A percentile compares a stretch with the other conserved stretches of the same genome.
Conservation (phyloP, 2,797 vertebrate species). For the Momotus momota region DNA sequence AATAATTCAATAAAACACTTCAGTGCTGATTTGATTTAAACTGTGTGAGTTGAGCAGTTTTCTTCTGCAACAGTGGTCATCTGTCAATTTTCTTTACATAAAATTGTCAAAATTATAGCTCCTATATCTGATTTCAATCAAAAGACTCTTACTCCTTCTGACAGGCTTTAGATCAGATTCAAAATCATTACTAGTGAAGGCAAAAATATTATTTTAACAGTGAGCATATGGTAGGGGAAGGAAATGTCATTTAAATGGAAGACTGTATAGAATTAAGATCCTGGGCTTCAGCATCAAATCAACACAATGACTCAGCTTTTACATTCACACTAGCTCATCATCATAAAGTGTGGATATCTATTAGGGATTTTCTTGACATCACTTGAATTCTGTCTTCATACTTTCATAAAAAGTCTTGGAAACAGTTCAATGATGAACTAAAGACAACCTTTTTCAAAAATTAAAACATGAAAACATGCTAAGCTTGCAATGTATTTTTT, state of each 20-base stretch:
- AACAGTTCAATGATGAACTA: neutral
- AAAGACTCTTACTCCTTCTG: neutral
- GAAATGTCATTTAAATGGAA: neutral
- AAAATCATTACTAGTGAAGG: neutral
- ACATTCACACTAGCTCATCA: fast-evolving
- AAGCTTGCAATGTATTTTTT: neutral
- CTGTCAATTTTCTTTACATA: neutral
- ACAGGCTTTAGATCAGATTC: neutral
- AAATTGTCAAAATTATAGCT: neutral
- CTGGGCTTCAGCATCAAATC: neutral
- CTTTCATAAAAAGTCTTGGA: neutral
- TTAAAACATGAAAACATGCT: neutral
- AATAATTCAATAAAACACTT: constrained; percentile 6
- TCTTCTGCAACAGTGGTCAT: neutral
- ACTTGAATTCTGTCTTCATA: neutral
- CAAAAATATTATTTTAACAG: neutral
- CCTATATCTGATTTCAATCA: neutral
- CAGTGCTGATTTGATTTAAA: neutral
- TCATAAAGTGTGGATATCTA: neutral
- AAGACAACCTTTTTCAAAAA: neutral
- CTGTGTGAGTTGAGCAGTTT: neutral
- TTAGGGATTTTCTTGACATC: neutral
- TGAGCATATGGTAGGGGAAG: neutral
- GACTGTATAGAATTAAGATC: neutral
- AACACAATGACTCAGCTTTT: neutral